Percentiles rank a stretch among this genome's conserved stretches.
Conservation (phyloP, 2,888 invertebrate species). For the Miltochrista miniata region DNA sequence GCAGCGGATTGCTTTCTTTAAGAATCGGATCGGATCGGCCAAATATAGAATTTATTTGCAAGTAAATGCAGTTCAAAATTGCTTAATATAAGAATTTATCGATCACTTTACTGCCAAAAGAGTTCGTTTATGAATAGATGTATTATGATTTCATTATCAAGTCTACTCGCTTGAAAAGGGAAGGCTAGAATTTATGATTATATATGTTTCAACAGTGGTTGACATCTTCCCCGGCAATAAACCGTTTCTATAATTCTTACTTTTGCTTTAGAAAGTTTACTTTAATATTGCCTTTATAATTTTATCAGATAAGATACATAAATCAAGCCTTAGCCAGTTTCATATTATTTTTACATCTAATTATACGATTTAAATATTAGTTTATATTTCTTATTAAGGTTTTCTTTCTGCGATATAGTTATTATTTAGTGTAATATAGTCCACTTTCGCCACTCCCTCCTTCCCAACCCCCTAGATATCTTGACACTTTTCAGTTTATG, state of each 20-base stretch:
- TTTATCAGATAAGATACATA: background rate
- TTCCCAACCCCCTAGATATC: slow-evolving; percentile 20
- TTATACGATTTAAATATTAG: too few species aligned
- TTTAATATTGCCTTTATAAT: background rate
- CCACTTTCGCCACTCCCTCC: slow-evolving; percentile 28
- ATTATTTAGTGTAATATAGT: slow-evolving; percentile 37
- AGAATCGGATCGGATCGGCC: background rate
- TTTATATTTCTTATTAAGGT: too few species aligned
- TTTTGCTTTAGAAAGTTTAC: background rate
- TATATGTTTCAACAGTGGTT: too few species aligned
- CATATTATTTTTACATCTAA: too few species aligned
- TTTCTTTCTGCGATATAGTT: slow-evolving; percentile 15
- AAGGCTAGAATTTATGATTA: too few species aligned
- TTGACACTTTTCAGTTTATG: slow-evolving; percentile 27
- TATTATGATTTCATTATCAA: too few species aligned
- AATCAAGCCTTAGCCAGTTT: too few species aligned
- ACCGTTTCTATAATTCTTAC: background rate
- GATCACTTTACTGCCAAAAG: too few species aligned
- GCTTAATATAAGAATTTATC: too few species aligned
- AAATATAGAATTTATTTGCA: background rate
- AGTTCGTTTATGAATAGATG: background rate
- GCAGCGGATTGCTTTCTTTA: background rate
- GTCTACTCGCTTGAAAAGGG: too few species aligned
- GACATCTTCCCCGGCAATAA: background rate
- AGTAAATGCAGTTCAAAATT: background rate